These are phyloP conservation scores for Pogonus chalceus DNA, from an alignment of 1,140 invertebrate species.

Conservation along the genomic window DNA sequence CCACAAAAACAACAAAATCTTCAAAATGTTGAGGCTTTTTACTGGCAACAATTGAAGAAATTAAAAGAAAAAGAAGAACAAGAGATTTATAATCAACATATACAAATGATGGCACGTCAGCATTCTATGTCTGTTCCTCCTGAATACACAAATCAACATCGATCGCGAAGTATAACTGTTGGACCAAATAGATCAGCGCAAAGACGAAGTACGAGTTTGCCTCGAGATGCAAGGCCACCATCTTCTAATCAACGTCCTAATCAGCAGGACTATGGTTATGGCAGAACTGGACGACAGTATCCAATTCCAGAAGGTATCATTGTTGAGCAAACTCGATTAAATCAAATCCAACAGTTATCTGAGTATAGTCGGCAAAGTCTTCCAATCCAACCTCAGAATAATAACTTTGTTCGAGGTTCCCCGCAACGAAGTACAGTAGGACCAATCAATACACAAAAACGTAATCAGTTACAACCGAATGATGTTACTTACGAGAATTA, in stretches of 20 bases:
- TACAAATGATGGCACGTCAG: constrained; percentile 22
- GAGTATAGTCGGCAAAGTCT: background rate
- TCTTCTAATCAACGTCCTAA: background rate
- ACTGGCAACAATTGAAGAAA: constrained; percentile 48
- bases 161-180: constrained; percentile 26
- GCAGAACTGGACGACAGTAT: constrained; percentile 6
- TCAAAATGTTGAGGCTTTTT: constrained; percentile 46
- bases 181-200: constrained; percentile 15
- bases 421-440: constrained; percentile 20
- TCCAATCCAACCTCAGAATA: constrained; percentile 5
- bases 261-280: background rate
- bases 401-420: constrained; percentile 19
- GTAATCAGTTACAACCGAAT: background rate
- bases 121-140: constrained; percentile 17
- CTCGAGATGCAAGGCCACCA: constrained; percentile 18
- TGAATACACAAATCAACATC: constrained; percentile 23
- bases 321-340: constrained; percentile 13
- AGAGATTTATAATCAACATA: constrained; percentile 26
- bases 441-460: constrained; percentile 8
- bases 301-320: constrained; percentile 7
- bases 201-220: constrained; percentile 30
- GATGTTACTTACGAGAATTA: constrained; percentile 13
- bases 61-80: constrained; percentile 44
- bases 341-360: background rate
- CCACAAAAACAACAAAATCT: constrained; percentile 35